Conservation (phyloP, 1,140 invertebrate genomes). For the Chrysopa pallens region DNA sequence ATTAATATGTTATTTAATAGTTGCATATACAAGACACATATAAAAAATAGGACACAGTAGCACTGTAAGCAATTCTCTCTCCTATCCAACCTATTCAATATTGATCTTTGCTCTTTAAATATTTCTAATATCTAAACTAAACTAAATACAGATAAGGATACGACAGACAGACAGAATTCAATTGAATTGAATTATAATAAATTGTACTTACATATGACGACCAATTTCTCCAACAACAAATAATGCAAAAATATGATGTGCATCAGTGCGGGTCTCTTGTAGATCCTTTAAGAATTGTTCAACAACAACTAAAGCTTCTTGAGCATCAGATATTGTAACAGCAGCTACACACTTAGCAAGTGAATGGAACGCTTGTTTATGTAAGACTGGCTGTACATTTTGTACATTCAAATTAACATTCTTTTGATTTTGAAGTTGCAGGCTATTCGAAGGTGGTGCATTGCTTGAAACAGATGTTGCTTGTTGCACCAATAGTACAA, state of each 20-base stretch:
- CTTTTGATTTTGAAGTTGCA: neutral
- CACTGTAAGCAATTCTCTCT: no score
- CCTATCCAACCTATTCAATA: no score
- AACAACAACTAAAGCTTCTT: slow-evolving; percentile 63
- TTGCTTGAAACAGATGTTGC: slow-evolving; percentile 5
- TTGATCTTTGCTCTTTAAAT: no score
- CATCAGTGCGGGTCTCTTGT: slow-evolving; percentile 50
- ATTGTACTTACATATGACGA: slow-evolving; percentile 65
- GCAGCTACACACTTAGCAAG: slow-evolving; percentile 91
- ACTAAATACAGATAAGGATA: no score
- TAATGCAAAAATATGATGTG: slow-evolving; percentile 79
- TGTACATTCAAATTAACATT: neutral
- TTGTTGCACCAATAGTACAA: slow-evolving; percentile 42
- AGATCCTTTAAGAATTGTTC: slow-evolving; percentile 74
- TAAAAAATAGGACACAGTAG: no score
- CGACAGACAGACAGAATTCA: neutral
- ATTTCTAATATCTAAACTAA: no score
- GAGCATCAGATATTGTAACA: slow-evolving; percentile 57
- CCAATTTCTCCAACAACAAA: slow-evolving; percentile 94
- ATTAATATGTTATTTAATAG: no score
- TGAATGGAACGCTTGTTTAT: slow-evolving; percentile 72
- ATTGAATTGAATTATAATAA: no score
- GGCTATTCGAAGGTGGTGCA: neutral
- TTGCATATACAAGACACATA: no score
- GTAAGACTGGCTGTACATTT: slow-evolving; percentile 20